Percentiles rank a stretch among this genome's conserved stretches.
These are phyloP conservation scores for Branchellion lobata DNA, from an alignment of 2,888 invertebrate species.

Conservation along the genomic window DNA sequence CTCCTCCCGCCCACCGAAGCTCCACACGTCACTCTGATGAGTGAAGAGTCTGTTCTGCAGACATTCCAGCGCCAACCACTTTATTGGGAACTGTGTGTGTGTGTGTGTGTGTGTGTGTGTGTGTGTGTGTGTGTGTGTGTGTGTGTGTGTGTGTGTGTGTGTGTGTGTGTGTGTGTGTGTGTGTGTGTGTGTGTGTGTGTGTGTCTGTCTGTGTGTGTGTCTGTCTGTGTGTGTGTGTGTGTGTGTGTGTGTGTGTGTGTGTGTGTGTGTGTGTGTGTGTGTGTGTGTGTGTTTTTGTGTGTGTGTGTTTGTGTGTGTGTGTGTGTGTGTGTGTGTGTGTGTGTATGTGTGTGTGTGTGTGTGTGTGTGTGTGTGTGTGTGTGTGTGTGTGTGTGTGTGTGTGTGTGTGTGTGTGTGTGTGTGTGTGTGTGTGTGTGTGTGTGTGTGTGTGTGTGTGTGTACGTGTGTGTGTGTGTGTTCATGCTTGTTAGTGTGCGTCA, in stretches of 20 bases:
- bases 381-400: too few species aligned
- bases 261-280: constrained; percentile 40
- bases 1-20: constrained; percentile 46
- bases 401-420: neutral
- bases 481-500: neutral
- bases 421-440: constrained; percentile 2
- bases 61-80: constrained; percentile 93
- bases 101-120: constrained; percentile 40
- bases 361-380: too few species aligned
- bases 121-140: constrained; percentile 38
- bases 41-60: constrained; percentile 92
- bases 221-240: too few species aligned
- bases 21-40: constrained; percentile 92
- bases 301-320: neutral
- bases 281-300: constrained; percentile 31
- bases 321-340: too few species aligned
- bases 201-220: too few species aligned
- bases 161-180: neutral
- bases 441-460: constrained; percentile 23
- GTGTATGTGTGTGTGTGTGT: too few species aligned
- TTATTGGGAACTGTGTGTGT: constrained; percentile 44
- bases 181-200: too few species aligned
- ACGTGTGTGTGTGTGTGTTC: neutral
- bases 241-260: constrained; percentile 23
- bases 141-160: constrained; percentile 3